Base-by-base conservation (phyloP, 2,888 invertebrate species). In the Rotaria magnacalcarata region DNA sequence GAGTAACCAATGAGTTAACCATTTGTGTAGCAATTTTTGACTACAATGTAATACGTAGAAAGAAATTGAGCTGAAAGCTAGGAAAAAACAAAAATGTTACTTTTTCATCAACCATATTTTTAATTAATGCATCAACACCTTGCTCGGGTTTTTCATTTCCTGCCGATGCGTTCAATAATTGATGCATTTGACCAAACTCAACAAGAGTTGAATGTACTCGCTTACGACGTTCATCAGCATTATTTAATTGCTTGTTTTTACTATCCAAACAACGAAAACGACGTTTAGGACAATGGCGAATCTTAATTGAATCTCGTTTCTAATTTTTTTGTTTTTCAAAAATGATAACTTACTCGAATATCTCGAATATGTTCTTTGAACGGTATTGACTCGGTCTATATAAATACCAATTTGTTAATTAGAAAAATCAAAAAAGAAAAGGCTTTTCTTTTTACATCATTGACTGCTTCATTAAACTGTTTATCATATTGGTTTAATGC, bases 401-500 rank as follows among this genome's bases (percentile, higher is more conserved):
- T 19, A 54, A 21, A 21, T 5, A 52, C 3, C 5, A 52, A 52
- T 16, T 3, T 16, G 14, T 52, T 16, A 52, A 52, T 16, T 14
- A 16, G 52, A 52, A 52, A 52, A 52, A 14, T 16, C 14, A 52
- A 52, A 52, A 50, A 11, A 11, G 3, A 4, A 52, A 52, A 52
- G 3, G 16, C 21, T 21, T 54, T 52, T 52, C 11, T 52, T 52
- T 67, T n/a, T 67, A 67, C n/a, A 14, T 67, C n/a, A 80, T 34
- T 7, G 7, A 14, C 34, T 67, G 34, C 1, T 34, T 67, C 67
- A 67, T 34, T 24, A 27, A 41, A 67, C 34, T 67, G 67, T 19
- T 67, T 67, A 27, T 67, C 34, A 67, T 67, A 96, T 90, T 96
- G 95, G 89, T 94, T 94, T 1, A 95, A 93, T 0, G 96, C 95